Percentiles rank a stretch among this genome's conserved stretches.
These are phyloP conservation scores for Arion vulgaris DNA, from an alignment of 1,140 invertebrate genomes.

Conservation along the genomic window DNA sequence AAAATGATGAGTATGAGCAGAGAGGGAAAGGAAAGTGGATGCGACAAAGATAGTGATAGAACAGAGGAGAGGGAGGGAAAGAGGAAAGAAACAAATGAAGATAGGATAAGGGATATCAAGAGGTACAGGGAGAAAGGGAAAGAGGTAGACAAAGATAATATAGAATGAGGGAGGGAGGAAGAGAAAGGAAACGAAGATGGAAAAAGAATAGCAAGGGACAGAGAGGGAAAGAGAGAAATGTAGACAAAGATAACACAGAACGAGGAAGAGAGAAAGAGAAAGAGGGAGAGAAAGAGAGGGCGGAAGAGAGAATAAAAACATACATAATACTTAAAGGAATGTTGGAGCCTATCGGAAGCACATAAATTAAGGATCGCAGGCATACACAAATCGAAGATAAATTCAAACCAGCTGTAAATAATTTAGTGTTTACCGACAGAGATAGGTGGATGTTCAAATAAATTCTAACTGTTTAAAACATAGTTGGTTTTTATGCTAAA, in stretches of 20 bases:
- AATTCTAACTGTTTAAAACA: too few species aligned
- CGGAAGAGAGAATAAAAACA: not conserved
- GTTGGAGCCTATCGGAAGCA: too few species aligned
- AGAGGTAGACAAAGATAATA: too few species aligned
- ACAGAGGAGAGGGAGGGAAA: slow-evolving; percentile 6
- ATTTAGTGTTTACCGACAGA: too few species aligned
- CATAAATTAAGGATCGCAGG: too few species aligned
- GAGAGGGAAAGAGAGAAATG: slow-evolving; percentile 1
- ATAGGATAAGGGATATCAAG: not conserved
- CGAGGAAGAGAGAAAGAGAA: slow-evolving; percentile 27
- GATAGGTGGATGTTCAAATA: too few species aligned
- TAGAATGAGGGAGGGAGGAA: slow-evolving; percentile 6
- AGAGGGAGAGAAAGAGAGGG: slow-evolving; percentile 29
- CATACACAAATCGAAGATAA: too few species aligned
- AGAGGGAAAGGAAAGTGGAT: slow-evolving; percentile 28
- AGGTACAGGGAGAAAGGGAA: too few species aligned
- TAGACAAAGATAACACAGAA: not conserved
- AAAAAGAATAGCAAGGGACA: slow-evolving; percentile 15
- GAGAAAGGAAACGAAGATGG: slow-evolving; percentile 19
- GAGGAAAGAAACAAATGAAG: slow-evolving; percentile 33
- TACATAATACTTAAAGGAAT: too few species aligned
- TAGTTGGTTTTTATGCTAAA: too few species aligned
- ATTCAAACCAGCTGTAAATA: too few species aligned
- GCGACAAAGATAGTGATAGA: slow-evolving; percentile 12
- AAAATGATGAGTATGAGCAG: not conserved